Base-by-base conservation (phyloP, 2,888 invertebrate species). In the Andrena chrysosceles region DNA sequence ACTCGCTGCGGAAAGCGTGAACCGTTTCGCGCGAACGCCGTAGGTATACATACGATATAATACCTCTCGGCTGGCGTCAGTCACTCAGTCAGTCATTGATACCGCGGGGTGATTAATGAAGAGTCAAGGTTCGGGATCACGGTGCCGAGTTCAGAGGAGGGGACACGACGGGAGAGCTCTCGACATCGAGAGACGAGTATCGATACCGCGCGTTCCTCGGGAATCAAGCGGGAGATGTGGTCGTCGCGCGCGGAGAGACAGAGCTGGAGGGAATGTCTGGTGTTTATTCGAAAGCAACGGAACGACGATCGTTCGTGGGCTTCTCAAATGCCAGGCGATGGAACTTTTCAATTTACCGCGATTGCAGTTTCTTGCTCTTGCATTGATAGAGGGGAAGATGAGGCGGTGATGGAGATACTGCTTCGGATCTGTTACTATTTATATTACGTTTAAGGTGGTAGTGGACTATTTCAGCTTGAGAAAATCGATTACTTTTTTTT, bases 51-150 rank as follows among this genome's bases (percentile, higher is more conserved):
- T 5, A 42, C 42, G 42, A 42, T 42, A 91, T 91, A 93, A 91
- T 91, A 92, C 92, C 91, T 92, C 92, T 91, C 90, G 90, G 89
- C 86, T 89, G 89, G 89, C 90, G 91, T 90, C 92, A 91, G 91
- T 92, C 90, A 91, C 91, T 91, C 90, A 91, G 90, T 92, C 93
- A 93, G 93, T 93, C 93, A 93, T 94, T 94, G 93, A 94, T 93
- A 94, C 93, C 90, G 86, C 87, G 87, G 87, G 82, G 92, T 94
- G 94, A 94, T 94, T 94, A 94, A 94, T 94, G 94, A 93, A 92
- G 92, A 93, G 93, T 92, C 92, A 93, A 93, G 93, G 93, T 93
- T 93, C 92, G 91, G 91, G 90, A 92, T 92, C 92, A 90, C 91
- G 91, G 91, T 90, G 89, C 89, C 86, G 90, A 87, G 89, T 85